Base-by-base conservation (phyloP, 2,113 vertebrate genomes). In the Bufo bufo region DNA sequence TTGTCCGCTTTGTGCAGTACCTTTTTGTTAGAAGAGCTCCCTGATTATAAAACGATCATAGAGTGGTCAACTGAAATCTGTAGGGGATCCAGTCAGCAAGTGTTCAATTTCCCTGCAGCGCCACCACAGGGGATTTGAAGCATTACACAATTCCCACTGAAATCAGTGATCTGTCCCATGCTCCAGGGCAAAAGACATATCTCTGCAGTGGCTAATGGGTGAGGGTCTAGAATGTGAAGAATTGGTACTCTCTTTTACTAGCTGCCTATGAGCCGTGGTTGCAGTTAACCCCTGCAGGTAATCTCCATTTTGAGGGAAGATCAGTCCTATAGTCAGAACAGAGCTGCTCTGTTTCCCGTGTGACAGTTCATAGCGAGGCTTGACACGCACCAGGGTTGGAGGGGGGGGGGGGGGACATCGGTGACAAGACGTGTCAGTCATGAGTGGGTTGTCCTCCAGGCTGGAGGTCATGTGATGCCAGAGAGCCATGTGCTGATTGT, bases 381-480 rank as follows among this genome's bases (percentile, higher is more conserved):
- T 85, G 84, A 50, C 23, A 77, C 84, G 72, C 84, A 23, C 33
- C 33, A 33, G 33, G 33, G 33, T 33, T 33, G 33, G 33, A 58
- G 17, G 14, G 69, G 79, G 77, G 43, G n/a, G 56, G 7, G 23
- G 58, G 45, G 17, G 45, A 19, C 19, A 17, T 65, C 45, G 69
- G 16, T 59, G 43, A 49, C 59, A 52, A 17, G 17, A 19, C 4
- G 58, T 75, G 84, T 65, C 84, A 85, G 58, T 85, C 83, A 85
- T 0, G 54, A 45, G 78, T 11, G 49, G 54, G 54, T 14, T 33
- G 33, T 43, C 74, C 52, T 13, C 17, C 83, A 23, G 72, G 74
- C 43, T 59, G 33, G 74, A 47, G 54, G 84, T 86, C 84, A 86
- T 52, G 84, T 86, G 84, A 78, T 52, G 4, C 11, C 6, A 33